phyloP scores from a whole-genome alignment of 1,140 invertebrate genomes.

The Pantala flavescens region DNA sequence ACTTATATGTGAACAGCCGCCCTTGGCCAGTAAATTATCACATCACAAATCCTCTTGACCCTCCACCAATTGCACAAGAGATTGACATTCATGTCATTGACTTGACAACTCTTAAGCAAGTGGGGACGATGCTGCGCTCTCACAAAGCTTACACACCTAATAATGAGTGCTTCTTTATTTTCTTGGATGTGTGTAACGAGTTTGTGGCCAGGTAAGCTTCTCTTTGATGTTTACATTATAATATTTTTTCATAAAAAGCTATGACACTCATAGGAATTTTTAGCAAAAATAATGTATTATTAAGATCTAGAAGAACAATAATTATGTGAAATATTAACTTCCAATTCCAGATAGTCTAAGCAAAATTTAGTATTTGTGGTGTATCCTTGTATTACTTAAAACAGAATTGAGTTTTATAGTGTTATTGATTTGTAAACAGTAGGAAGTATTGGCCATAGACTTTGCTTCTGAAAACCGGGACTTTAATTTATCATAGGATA shows the following conservation, averaged over 20 bases:
- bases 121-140: constrained; percentile 70
- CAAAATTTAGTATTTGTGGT: background rate
- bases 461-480: no score
- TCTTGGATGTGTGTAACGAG: constrained; percentile 72
- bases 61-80: constrained; percentile 82
- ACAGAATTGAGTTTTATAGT: background rate
- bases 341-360: no score
- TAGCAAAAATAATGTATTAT: no score
- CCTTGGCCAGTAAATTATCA: constrained; percentile 72
- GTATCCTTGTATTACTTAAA: background rate
- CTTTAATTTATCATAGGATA: no score
- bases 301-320: no score
- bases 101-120: constrained; percentile 61
- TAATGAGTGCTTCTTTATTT: constrained; percentile 84
- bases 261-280: no score
- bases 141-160: constrained; percentile 81
- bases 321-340: no score
- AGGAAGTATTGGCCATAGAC: no score
- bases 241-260: no score
- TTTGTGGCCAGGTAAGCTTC: constrained; percentile 70
- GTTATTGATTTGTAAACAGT: no score
- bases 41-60: constrained; percentile 67
- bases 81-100: constrained; percentile 87
- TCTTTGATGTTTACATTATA: background rate
- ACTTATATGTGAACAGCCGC: constrained; percentile 76